Base-by-base conservation (phyloP, 2,888 invertebrate species). In the Amiota mariae region DNA sequence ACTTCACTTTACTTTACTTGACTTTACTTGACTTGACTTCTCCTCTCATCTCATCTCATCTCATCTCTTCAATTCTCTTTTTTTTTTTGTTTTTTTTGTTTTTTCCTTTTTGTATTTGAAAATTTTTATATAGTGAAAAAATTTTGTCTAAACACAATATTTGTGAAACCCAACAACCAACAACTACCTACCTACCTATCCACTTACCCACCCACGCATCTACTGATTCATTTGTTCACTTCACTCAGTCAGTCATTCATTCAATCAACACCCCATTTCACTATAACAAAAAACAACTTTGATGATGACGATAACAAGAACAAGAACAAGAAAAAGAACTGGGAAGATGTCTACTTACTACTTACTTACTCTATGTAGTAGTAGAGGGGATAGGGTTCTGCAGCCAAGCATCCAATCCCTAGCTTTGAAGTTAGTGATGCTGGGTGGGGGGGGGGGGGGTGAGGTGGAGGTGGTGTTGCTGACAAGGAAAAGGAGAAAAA, bases 201-300 rank as follows among this genome's bases (percentile, higher is more conserved):
- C 57, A 57, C 57, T 9, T 8, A 59, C 1, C 11, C 59, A 59
- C 59, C 15, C 18, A 18, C 57, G 18, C 18, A 18, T 20, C 8
- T 59, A 54, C 54, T 59, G 18, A 20, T 24, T 15, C 61, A 47
- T 48, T 51, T 61, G 13, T 20, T 13, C 36, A 51, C 57, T 68
- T 18, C 54, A 15, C 15, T 18, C 20, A 20, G 15, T 57, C 76
- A 82, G 71, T 76, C 83, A 85, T 86, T 85, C 86, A 84, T 86
- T 84, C 86, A 86, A 84, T 84, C 83, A 83, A 85, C 83, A 83
- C 83, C 83, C 83, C 84, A 83, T 83, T 83, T 85, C 84, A 82
- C 85, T 83, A 84, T 77, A 75, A 61, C 76, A 76, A 54, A 73
- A 72, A 57, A 66, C 76, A 76, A 56, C 76, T 74, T 56, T 66